A percentile compares a stretch with the other conserved stretches of the same genome.
Conservation (phyloP, 2,888 invertebrate species). For the Acronicta leporina region DNA sequence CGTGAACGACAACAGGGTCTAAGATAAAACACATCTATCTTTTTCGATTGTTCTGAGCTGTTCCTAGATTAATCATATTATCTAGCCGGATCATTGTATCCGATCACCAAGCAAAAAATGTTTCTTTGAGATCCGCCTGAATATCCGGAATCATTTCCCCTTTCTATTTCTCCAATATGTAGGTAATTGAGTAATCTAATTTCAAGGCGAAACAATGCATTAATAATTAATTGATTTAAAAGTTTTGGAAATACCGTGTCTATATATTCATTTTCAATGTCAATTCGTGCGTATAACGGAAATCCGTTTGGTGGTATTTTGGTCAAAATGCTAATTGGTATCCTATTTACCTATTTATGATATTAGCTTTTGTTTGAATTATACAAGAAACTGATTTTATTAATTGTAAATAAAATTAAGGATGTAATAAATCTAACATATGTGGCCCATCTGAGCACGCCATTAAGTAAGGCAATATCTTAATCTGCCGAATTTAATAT, state of each 20-base stretch:
- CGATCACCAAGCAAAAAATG: no score
- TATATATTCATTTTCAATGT: constrained; percentile 35
- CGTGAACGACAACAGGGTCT: no score
- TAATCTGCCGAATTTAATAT: not conserved
- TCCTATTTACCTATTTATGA: constrained; percentile 1
- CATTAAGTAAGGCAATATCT: no score
- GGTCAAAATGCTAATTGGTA: constrained; percentile 7
- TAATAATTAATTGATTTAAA: not conserved
- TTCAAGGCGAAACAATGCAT: constrained; percentile 32
- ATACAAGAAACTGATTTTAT: no score
- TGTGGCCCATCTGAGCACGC: not conserved
- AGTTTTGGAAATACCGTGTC: constrained; percentile 30
- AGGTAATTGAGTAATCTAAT: constrained; percentile 15
- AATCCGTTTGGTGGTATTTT: constrained; percentile 25
- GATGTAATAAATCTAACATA: not conserved
- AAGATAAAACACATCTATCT: no score
- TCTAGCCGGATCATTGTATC: no score
- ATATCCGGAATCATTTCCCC: constrained; percentile 6
- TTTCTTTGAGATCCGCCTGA: not conserved
- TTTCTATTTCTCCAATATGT: not conserved
- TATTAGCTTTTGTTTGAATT: not conserved
- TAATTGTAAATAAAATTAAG: no score
- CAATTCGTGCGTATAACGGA: constrained; percentile 26
- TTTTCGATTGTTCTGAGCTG: no score
- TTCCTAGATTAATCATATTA: no score